Evolutionary conservation across 2,113 vertebrate genomes (phyloP).

Genomic region (Stigmatopora nigra): DNA sequence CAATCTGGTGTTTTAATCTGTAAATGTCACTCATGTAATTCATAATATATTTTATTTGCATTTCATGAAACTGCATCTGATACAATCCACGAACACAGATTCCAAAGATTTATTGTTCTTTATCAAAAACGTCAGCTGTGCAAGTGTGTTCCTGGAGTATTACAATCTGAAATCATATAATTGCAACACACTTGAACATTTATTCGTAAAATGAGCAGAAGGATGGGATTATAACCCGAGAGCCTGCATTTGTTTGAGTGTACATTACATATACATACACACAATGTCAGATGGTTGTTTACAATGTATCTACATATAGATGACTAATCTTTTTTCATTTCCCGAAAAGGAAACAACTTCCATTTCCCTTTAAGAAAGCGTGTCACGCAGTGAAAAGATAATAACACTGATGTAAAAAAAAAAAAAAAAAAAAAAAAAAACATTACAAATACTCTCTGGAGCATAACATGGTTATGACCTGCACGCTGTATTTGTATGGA

Average conservation of each 20-base stretch:
- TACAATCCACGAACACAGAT: conserved; percentile 13
- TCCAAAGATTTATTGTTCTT: conserved; percentile 50
- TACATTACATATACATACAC: conserved; percentile 43
- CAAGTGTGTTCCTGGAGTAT: conserved; percentile 49
- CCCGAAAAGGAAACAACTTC: conserved; percentile 41
- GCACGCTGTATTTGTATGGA: conserved; percentile 39
- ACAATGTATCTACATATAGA: conserved; percentile 40
- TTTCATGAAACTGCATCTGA: conserved; percentile 2
- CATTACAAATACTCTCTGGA: conserved; percentile 28
- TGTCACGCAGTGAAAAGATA: conserved; percentile 48
- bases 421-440: conserved; percentile 46
- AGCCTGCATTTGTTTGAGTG: conserved; percentile 33
- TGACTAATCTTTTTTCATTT: conserved; percentile 38
- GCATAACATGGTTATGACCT: conserved; percentile 28
- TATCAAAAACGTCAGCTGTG: conserved; percentile 41
- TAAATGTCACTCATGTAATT: neutral
- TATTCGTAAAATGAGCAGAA: conserved; percentile 58
- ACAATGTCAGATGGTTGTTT: conserved; percentile 34
- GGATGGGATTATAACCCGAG: conserved; percentile 53
- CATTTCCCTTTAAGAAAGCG: conserved; percentile 51
- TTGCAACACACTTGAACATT: conserved; percentile 56
- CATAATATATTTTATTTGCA: neutral
- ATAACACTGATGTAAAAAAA: conserved; percentile 56
- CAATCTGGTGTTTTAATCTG: too few relatives aligned
- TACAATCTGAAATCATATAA: conserved; percentile 55